Percentiles rank a stretch among this genome's conserved stretches.
Evolutionary conservation across 2,888 invertebrate genomes (phyloP).

Genomic region (Phaonia tiefii): DNA sequence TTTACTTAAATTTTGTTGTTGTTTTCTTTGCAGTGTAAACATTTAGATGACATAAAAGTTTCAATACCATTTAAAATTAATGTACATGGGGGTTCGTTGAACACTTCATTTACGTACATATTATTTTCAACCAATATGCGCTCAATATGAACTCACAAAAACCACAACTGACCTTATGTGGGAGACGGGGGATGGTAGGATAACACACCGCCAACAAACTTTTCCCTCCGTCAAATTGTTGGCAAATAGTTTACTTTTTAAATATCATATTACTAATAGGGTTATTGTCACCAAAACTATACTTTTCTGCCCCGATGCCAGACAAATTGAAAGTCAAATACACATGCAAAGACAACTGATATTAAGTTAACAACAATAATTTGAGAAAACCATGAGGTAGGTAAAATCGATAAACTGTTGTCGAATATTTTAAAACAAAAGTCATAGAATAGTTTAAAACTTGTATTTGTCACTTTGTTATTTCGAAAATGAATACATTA

Average conservation of each 20-base stretch:
- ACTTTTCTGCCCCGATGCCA: neutral
- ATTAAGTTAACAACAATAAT: too few species aligned
- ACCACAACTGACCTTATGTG: conserved; percentile 30
- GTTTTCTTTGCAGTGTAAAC: too few species aligned
- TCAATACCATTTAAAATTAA: neutral
- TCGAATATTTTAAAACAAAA: too few species aligned
- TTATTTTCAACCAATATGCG: neutral
- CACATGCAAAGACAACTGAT: too few species aligned
- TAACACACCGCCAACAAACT: neutral
- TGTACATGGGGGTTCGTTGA: conserved; percentile 19
- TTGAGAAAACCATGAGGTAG: too few species aligned
- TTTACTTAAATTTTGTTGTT: too few species aligned
- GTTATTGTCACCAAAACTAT: conserved; percentile 31
- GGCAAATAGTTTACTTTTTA: conserved; percentile 16
- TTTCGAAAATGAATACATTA: too few species aligned
- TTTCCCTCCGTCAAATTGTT: conserved; percentile 1
- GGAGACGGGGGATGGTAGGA: neutral
- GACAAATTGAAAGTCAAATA: conserved; percentile 26
- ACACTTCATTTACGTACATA: neutral
- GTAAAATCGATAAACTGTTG: too few species aligned
- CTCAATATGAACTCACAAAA: neutral
- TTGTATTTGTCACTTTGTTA: too few species aligned
- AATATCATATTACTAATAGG: conserved; percentile 38
- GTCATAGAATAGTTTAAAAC: too few species aligned
- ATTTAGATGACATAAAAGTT: conserved; percentile 12